Base-by-base conservation (phyloP, 1,140 invertebrate genomes). In the Globodera ellingtonae region DNA sequence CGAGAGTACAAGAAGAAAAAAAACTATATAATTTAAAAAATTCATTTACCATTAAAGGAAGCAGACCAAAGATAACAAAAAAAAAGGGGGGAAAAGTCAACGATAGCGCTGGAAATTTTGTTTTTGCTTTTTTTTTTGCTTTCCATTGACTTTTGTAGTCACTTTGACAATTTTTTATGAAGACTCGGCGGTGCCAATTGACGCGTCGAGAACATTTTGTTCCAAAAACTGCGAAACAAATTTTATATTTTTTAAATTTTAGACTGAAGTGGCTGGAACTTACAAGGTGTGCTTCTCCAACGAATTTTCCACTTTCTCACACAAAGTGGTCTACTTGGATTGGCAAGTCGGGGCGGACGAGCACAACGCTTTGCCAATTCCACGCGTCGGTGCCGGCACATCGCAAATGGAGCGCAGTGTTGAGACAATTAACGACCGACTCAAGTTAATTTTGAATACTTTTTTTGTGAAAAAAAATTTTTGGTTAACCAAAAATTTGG, bases 301-400 rank as follows among this genome's bases (percentile, higher is more conserved):
- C 91, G 96, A 99, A 90, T 99, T 99, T 90, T 98, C 97, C 66
- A 98, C 97, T 62, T 98, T 98, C 91, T 97, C 95, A n/a, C 97
- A 99, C 88, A 99, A 99, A 91, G 92, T 98, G 80, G 94, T 99
- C 13, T 99, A 99, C 90, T 95, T 99, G 93, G 97, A 98, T 90
- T 86, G 84, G 82, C 82, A 86, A 71, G 65, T 84, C 21, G 82
- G 84, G 44, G 78, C 85, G 10, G 56, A 62, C 18, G 84, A 78
- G 44, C 50, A 47, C n/a, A 73, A 50, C 35, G 76, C 78, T 78
- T 72, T 72, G 69, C 79, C 83, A 47, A 65, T 77, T 52, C 81
- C 83, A 59, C 84, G 77, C 47, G 65, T 71, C 65, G 83, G 74
- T 65, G 59, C 52, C 48, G 82, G 81, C 13, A 82, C 83, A 78